phyloP scores from a whole-genome alignment of 2,113 vertebrate genomes.

The Canis aureus region DNA sequence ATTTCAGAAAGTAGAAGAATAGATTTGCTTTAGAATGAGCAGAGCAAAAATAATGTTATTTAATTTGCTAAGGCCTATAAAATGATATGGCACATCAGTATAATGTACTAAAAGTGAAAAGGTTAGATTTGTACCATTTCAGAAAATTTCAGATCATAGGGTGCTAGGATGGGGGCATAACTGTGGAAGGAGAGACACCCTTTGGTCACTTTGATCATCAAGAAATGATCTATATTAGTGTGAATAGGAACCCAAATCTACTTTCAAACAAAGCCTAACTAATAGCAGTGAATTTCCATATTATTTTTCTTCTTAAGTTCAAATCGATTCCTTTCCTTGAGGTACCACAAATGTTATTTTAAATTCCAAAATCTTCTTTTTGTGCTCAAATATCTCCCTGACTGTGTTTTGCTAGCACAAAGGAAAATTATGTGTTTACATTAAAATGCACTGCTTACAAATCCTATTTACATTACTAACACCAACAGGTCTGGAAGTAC shows the following conservation, averaged over 20 bases:
- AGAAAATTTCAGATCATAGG: background rate
- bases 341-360: conserved; percentile 24
- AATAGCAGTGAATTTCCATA: conserved; percentile 16
- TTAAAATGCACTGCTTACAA: conserved; percentile 19
- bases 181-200: background rate
- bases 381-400: background rate
- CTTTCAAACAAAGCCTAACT: conserved; percentile 3
- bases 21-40: conserved; percentile 48
- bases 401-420: conserved; percentile 50
- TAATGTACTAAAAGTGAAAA: background rate
- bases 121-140: background rate
- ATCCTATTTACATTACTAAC: conserved; percentile 17
- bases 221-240: background rate
- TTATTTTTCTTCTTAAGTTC: conserved; percentile 51
- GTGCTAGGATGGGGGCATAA: background rate
- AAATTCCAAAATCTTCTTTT: conserved; percentile 47
- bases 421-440: conserved; percentile 54
- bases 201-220: background rate
- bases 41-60: conserved; percentile 29
- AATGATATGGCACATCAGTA: background rate
- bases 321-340: conserved; percentile 34
- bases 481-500: background rate
- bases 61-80: conserved; percentile 44
- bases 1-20: conserved; percentile 47
- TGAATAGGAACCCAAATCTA: background rate